phyloP scores from a whole-genome alignment of 2,113 vertebrate species.

The Carlito syrichta region DNA sequence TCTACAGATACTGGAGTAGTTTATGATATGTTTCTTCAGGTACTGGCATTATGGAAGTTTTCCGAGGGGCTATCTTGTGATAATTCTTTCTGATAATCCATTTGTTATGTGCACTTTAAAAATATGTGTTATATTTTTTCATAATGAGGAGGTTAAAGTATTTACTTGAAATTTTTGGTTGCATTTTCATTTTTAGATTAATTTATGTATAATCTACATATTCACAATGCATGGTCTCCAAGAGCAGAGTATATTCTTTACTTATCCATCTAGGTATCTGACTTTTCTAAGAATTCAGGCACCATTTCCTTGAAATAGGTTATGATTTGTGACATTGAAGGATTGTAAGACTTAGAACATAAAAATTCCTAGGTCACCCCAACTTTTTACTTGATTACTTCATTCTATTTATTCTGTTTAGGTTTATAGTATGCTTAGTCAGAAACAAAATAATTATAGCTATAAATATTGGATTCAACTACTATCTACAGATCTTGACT shows the following conservation, averaged over 20 bases:
- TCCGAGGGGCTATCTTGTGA: background rate
- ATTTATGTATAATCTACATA: background rate
- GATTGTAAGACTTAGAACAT: background rate
- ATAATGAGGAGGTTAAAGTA: background rate
- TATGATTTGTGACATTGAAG: background rate
- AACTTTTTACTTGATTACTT: background rate
- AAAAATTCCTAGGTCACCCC: background rate
- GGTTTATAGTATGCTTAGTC: background rate
- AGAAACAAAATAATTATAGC: background rate
- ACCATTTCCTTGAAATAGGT: background rate
- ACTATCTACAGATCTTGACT: background rate
- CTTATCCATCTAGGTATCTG: background rate
- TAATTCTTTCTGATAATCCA: background rate
- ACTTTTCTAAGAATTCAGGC: background rate
- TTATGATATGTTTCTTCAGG: background rate
- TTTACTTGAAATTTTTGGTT: background rate
- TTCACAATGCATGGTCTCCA: background rate
- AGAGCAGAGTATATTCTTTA: background rate
- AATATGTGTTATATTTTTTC: background rate
- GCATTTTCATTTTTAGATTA: background rate
- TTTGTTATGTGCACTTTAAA: background rate
- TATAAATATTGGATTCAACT: background rate
- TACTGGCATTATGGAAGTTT: background rate
- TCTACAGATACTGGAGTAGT: background rate
- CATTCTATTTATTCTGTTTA: background rate